phyloP scores from a whole-genome alignment of 2,888 invertebrate species.

The Melieria crassipennis region DNA sequence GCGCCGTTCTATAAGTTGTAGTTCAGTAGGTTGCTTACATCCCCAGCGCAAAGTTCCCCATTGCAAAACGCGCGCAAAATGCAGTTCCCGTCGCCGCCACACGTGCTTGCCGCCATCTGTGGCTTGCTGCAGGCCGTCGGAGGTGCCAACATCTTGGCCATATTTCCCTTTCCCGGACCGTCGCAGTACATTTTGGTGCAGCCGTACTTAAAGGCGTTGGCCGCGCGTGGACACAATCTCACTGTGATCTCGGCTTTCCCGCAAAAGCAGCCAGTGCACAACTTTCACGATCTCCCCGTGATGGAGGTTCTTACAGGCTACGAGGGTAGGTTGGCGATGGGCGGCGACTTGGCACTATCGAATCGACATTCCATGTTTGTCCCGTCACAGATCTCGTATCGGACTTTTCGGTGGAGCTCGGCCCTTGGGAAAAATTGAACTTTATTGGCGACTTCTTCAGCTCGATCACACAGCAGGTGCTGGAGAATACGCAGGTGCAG shows the following conservation, averaged over 20 bases:
- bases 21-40: no score
- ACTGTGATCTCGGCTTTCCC: conserved; percentile 60
- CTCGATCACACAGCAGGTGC: conserved; percentile 21
- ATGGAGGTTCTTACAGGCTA: conserved; percentile 37
- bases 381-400: conserved; percentile 40
- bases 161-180: conserved; percentile 48
- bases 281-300: conserved; percentile 49
- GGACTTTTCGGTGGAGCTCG: conserved; percentile 49
- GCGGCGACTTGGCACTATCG: neutral
- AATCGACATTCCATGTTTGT: neutral
- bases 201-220: conserved; percentile 53
- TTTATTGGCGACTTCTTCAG: conserved; percentile 13
- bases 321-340: conserved; percentile 19
- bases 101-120: neutral
- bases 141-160: conserved; percentile 41
- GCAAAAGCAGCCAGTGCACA: conserved; percentile 49
- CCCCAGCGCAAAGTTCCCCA: no score
- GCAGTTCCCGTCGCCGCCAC: neutral
- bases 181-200: conserved; percentile 56
- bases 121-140: conserved; percentile 40
- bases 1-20: no score
- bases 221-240: conserved; percentile 61
- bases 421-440: conserved; percentile 23
- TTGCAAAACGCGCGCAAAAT: neutral
- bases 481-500: conserved; percentile 43